A percentile compares a stretch with the other conserved stretches of the same genome.
Evolutionary conservation across 2,797 vertebrate species (phyloP).

Genomic region (Phrynocephalus guinanensis): DNA sequence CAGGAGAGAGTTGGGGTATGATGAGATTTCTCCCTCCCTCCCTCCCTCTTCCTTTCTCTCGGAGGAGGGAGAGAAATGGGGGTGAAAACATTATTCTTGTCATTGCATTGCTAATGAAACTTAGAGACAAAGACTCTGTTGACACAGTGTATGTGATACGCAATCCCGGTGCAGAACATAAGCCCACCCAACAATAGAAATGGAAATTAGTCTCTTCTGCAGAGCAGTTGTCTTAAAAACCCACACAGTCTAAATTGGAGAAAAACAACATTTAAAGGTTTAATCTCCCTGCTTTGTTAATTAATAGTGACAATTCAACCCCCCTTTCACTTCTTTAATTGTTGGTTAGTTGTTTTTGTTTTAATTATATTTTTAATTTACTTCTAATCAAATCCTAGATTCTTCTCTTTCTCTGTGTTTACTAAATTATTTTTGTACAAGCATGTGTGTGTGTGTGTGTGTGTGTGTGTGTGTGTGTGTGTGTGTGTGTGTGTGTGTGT

Average conservation of each 20-base stretch:
- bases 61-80: too few relatives aligned
- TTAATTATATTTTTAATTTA: slow-evolving; percentile 76
- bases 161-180: background rate
- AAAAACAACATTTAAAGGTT: slow-evolving; percentile 52
- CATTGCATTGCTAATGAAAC: slow-evolving; percentile 6
- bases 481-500: background rate
- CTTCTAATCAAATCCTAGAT: slow-evolving; percentile 69
- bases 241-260: background rate
- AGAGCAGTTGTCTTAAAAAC: background rate
- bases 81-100: background rate
- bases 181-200: background rate
- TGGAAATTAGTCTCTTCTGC: background rate
- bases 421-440: slow-evolving; percentile 43
- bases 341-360: slow-evolving; percentile 70
- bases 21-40: background rate
- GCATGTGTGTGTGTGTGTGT: background rate
- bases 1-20: background rate
- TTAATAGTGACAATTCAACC: slow-evolving; percentile 64
- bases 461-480: background rate
- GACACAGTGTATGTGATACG: background rate
- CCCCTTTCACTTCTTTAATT: slow-evolving; percentile 61
- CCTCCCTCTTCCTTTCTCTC: background rate
- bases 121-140: slow-evolving; percentile 14
- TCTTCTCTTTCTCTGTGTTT: slow-evolving; percentile 53
- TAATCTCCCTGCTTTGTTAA: slow-evolving; percentile 59